Base-by-base conservation (phyloP, 1,140 invertebrate species). In the Zophobas morio region DNA sequence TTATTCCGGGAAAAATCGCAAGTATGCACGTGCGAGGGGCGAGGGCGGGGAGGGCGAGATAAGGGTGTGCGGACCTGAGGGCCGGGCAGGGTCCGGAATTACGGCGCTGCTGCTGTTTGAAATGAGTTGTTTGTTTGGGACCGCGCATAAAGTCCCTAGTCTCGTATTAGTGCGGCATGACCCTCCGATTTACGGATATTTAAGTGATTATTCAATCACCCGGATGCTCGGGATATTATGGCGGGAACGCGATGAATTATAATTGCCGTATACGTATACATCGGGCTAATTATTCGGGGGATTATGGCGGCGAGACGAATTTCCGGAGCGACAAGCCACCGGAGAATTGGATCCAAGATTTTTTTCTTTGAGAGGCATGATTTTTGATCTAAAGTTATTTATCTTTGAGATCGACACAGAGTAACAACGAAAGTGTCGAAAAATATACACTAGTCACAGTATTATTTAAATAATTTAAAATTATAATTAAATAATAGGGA, bases 151-250 rank as follows among this genome's bases (percentile, higher is more conserved):
- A 36, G 54, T 73, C 71, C 54, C 51, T 73, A 49, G 39, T 73
- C 49, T 37, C 36, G 60, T 39, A 66, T 66, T 66, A 66, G 39
- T 66, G 39, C 60, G 71, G 71, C 49, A 54, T 73, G 71, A 73
- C 71, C 71, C 71, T 73, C 54, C 71, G 71, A 73, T 73, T 73
- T 73, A 73, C 71, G 71, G 71, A 73, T 73, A 73, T 73, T 73
- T 73, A 73, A 73, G 71, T 73, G 71, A 73, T 73, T 73, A 73
- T 73, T 73, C 71, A 73, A 73, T 73, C 71, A 73, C 33, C 71
- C 71, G 71, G 54, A 73, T 73, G 71, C 71, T 56, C 35, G 54
- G 71, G 54, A 73, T 73, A 73, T 73, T 73, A 73, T 56, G 54
- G 39, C 49, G 35, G n/a, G 39, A 53, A 40, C 37, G 71, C 49